Evolutionary conservation across 2,113 vertebrate species (phyloP), one percentile per base, ranked within the genome.

Genomic region (Ceuthmochares aereus): DNA sequence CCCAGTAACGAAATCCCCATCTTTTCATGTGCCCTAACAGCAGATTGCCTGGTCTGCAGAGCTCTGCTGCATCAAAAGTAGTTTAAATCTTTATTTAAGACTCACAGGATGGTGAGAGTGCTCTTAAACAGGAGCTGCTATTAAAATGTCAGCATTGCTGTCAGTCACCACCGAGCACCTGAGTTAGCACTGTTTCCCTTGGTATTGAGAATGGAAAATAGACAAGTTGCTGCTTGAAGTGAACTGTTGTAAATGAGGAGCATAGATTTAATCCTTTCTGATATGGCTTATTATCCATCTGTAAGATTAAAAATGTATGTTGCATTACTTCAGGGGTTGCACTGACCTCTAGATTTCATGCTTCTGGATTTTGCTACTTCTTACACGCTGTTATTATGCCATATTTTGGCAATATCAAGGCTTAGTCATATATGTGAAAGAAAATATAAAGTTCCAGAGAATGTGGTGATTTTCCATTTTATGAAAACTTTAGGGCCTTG

Each of bases 131-230:
- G 91, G 63, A 62, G 90, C 78, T 91, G 89, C 94, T 88, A 86
- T 97, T 96, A 96, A 96, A 94, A 94, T 90, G 95, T 96, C 95
- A 95, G 78, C 2, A 1, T 32, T 80, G 91, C 79, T 96, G 96
- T 93, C 96, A 96, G 87, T 95, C 91, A 92, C 10, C 73, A 52
- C 64, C 7, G 3, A n/a, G 73, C 45, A 72, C 81, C 83, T 78
- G 84, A 68, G 74, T 68, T 84, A 94, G 36, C 1, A 0, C 84
- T 27, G 68, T 77, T 83, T 86, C 47, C 40, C 42, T 40, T 85
- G 78, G 29, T 49, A 63, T 4, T 42, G 51, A 63, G 84, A 37
- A 66, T 77, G 52, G 87, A 87, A 77, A 93, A 74, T 27, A 67
- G 68, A 63, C 79, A 69, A 70, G 72, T 49, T 95, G 81, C 54